These are phyloP conservation scores for Struthio camelus DNA, from an alignment of 2,113 vertebrate species.

Conservation along the genomic window DNA sequence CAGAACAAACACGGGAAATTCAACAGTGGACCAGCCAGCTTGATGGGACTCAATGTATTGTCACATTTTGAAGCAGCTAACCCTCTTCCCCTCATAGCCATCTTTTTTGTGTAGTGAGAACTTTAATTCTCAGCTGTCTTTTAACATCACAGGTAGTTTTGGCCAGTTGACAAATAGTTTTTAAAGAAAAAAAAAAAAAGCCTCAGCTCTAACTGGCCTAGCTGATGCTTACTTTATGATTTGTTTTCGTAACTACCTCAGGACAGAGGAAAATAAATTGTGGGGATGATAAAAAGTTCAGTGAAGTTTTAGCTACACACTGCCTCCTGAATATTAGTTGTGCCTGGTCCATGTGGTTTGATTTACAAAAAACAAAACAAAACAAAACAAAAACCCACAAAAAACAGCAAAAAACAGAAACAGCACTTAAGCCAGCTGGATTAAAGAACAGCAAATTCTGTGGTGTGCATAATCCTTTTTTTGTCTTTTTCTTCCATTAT, in stretches of 20 bases:
- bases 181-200: constrained; percentile 50
- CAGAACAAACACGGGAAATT: constrained; percentile 42
- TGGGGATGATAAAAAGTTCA: constrained; percentile 73
- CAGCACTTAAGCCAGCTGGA: constrained; percentile 73
- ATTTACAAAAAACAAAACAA: constrained; percentile 56
- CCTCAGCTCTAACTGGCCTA: constrained; percentile 68
- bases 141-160: constrained; percentile 80
- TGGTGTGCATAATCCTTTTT: constrained; percentile 85
- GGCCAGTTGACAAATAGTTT: constrained; percentile 70
- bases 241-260: constrained; percentile 83
- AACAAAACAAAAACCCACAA: constrained; percentile 48
- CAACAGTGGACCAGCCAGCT: constrained; percentile 74
- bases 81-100: constrained; percentile 76
- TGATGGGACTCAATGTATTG: constrained; percentile 58
- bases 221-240: constrained; percentile 72
- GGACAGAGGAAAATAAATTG: constrained; percentile 79
- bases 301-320: constrained; percentile 81
- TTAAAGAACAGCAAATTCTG: constrained; percentile 79
- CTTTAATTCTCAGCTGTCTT: constrained; percentile 77
- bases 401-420: constrained; percentile 53
- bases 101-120: constrained; percentile 77
- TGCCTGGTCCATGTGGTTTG: constrained; percentile 79
- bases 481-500: constrained; percentile 80
- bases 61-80: constrained; percentile 73
- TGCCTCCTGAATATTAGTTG: constrained; percentile 79